Conservation (phyloP, 2,888 invertebrate species). For the Dolichomitus sp. region DNA sequence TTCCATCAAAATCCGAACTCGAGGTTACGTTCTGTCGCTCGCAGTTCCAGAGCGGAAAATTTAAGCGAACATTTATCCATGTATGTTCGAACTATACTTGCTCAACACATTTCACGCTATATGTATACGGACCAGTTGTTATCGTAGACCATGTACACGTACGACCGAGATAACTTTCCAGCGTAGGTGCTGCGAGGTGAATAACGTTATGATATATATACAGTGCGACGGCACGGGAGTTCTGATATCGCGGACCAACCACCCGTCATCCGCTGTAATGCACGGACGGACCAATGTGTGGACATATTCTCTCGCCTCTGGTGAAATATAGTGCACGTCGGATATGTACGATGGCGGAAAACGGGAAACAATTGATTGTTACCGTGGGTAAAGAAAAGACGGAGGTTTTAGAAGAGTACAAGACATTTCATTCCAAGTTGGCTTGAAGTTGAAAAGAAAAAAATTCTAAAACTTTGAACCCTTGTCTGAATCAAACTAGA, state of each 20-base stretch:
- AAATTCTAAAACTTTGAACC: too few species aligned
- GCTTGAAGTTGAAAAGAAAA: not conserved
- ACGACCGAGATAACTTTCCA: slow-evolving; percentile 11
- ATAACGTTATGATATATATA: not conserved
- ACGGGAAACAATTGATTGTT: slow-evolving; percentile 11
- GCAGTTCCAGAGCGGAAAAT: not conserved
- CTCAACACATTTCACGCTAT: not conserved
- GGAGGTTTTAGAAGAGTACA: not conserved
- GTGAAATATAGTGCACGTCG: not conserved
- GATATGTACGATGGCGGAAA: not conserved
- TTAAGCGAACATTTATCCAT: not conserved
- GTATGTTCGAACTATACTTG: not conserved
- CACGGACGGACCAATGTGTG: not conserved
- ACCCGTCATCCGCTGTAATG: slow-evolving; percentile 4
- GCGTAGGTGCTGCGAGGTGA: not conserved
- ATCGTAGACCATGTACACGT: not conserved
- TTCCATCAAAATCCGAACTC: not conserved
- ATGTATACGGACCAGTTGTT: not conserved
- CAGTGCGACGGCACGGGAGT: not conserved
- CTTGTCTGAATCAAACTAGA: too few species aligned
- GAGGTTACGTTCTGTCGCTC: not conserved
- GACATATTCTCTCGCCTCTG: not conserved
- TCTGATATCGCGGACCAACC: slow-evolving; percentile 10
- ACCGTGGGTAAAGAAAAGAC: not conserved
- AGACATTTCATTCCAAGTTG: not conserved